phyloP scores from a whole-genome alignment of 2,113 vertebrate species.

The Heteronetta atricapilla region DNA sequence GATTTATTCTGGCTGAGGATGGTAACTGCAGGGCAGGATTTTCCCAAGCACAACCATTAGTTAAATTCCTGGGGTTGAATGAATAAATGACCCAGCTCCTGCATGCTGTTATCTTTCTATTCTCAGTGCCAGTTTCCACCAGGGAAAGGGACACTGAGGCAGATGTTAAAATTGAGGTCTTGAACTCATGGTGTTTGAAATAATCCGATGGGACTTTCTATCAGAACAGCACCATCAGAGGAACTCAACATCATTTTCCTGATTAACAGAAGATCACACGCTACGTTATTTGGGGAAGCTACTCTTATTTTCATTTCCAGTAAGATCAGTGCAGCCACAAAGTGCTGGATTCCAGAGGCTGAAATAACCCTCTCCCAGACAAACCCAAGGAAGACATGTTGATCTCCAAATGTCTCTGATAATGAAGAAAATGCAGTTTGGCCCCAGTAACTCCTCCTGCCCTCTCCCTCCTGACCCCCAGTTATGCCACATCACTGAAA shows the following conservation, averaged over 20 bases:
- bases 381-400: accelerated
- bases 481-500: background rate
- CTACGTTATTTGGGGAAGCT: background rate
- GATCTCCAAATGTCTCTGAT: background rate
- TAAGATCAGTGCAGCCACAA: background rate
- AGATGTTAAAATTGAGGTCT: background rate
- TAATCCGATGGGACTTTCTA: background rate
- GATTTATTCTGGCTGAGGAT: background rate
- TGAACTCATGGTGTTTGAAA: background rate
- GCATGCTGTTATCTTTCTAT: background rate
- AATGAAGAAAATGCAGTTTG: background rate
- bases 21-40: background rate
- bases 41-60: conserved; percentile 2
- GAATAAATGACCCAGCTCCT: background rate
- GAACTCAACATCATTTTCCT: background rate
- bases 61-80: background rate
- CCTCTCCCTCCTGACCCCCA: background rate
- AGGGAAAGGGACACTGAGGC: background rate
- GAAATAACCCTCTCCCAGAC: background rate
- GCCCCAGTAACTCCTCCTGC: background rate
- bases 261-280: background rate
- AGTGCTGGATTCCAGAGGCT: background rate
- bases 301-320: background rate
- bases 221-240: background rate
- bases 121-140: background rate